Evolutionary conservation across 2,888 invertebrate species (phyloP).

Genomic region (Diarsia mendica): DNA sequence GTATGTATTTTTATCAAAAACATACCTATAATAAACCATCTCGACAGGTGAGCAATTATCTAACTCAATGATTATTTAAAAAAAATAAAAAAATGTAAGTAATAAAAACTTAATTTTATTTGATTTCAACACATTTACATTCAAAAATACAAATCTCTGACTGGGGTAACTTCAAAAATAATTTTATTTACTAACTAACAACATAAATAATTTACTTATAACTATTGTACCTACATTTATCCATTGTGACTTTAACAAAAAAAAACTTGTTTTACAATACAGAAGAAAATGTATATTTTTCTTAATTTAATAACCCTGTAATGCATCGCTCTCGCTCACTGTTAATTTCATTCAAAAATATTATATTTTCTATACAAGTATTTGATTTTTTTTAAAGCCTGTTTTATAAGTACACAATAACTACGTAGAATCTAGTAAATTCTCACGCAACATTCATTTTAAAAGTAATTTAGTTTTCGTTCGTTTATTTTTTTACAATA

Average conservation of each 20-base stretch:
- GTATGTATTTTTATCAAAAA: too few relatives aligned
- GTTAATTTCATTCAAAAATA: neutral
- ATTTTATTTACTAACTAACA: slow-evolving; percentile 26
- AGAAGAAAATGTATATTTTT: slow-evolving; percentile 2
- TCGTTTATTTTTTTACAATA: neutral
- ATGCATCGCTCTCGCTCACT: neutral
- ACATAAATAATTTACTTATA: slow-evolving; percentile 47
- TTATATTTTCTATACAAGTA: neutral
- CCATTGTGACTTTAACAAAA: slow-evolving; percentile 24
- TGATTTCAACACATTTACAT: slow-evolving; percentile 13
- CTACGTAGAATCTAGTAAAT: neutral
- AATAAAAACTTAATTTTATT: slow-evolving; percentile 16
- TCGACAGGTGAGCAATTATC: neutral
- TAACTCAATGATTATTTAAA: neutral
- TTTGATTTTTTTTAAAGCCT: neutral
- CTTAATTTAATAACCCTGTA: slow-evolving; percentile 30
- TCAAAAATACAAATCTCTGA: slow-evolving; percentile 41
- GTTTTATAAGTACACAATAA: neutral
- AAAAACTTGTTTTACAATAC: neutral
- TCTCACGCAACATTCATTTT: neutral
- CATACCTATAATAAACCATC: neutral
- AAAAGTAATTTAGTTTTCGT: neutral
- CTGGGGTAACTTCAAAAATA: slow-evolving; percentile 46
- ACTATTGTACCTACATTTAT: slow-evolving; percentile 50
- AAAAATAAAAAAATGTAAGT: neutral